phyloP scores from a whole-genome alignment of 2,113 vertebrate genomes.

The Thomomys bottae region DNA sequence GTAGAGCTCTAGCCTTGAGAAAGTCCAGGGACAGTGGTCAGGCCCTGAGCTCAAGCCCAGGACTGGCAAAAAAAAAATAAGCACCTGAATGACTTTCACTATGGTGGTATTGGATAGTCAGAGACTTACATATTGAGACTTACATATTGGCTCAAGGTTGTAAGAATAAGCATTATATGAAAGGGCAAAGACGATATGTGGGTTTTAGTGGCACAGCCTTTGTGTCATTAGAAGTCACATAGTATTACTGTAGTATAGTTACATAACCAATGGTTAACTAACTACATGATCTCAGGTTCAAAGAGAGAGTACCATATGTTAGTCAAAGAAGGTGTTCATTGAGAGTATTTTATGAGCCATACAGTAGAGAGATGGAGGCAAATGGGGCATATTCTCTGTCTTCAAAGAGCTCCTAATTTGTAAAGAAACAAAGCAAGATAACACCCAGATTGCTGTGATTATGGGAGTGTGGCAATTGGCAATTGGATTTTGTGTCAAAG shows the following conservation, averaged over 20 bases:
- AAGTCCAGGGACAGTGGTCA: too few relatives aligned
- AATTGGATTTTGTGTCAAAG: neutral
- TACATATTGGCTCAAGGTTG: neutral
- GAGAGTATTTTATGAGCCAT: neutral
- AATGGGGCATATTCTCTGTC: neutral
- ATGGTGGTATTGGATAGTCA: neutral
- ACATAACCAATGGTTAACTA: neutral
- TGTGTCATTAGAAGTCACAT: too few relatives aligned
- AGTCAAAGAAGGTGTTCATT: neutral
- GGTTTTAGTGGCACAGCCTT: neutral
- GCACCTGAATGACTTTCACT: neutral
- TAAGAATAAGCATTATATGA: neutral
- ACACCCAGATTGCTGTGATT: neutral
- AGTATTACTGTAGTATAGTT: neutral
- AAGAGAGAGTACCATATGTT: neutral
- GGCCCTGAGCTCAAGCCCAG: too few relatives aligned
- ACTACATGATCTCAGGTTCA: neutral
- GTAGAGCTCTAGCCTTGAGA: too few relatives aligned
- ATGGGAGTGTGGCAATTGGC: neutral
- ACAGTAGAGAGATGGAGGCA: neutral
- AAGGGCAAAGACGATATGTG: neutral
- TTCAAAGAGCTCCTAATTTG: neutral
- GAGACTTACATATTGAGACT: accelerated
- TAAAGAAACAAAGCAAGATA: neutral
- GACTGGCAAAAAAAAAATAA: too few relatives aligned